phyloP scores from a whole-genome alignment of 2,797 vertebrate species.

The Alca torda region DNA sequence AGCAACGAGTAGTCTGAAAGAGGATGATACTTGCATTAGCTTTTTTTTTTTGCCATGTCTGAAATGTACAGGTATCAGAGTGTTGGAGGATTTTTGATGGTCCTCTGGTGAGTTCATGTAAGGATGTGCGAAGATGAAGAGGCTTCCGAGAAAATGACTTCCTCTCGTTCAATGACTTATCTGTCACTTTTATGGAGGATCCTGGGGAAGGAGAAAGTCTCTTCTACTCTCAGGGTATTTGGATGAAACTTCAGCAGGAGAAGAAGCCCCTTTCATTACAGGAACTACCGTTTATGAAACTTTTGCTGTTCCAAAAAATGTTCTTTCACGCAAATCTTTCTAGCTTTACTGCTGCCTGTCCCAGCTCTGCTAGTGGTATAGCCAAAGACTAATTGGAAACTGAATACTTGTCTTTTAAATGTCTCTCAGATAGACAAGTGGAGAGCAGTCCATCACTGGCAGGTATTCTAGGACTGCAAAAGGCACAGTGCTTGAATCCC shows the following conservation, averaged over 20 bases:
- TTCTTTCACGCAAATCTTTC: background rate
- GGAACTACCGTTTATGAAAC: background rate
- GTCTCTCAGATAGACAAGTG: background rate
- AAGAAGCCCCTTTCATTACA: background rate
- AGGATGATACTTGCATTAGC: background rate
- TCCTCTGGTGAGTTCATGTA: background rate
- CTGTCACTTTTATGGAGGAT: background rate
- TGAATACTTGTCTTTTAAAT: background rate
- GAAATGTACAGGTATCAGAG: background rate
- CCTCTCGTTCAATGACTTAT: background rate
- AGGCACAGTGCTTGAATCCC: background rate
- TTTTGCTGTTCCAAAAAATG: background rate
- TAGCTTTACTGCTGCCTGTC: background rate
- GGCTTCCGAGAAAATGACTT: background rate
- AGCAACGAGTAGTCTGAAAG: background rate
- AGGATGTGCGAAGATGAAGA: background rate
- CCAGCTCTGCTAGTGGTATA: background rate
- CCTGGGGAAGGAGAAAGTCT: background rate
- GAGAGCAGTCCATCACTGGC: background rate
- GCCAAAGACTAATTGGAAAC: background rate
- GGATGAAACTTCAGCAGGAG: background rate
- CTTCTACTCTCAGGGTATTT: background rate
- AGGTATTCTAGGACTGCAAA: background rate
- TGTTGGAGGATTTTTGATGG: background rate
- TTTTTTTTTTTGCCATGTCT: background rate